Base-by-base conservation (phyloP, 23 tunicate species). In the Trididemnum nubilum region DNA sequence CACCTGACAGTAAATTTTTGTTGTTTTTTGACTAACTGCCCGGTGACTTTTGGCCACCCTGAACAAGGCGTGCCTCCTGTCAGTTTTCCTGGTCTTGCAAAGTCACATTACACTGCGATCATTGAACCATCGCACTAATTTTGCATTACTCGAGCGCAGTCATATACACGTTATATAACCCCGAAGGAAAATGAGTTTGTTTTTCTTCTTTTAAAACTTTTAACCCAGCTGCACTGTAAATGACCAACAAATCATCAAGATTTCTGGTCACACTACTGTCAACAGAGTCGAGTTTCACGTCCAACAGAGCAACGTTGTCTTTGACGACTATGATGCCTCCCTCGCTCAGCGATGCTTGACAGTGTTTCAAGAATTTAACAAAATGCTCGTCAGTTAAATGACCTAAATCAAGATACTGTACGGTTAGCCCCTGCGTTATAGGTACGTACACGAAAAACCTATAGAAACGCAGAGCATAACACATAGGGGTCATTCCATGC, bases 221-320 rank as follows among this genome's bases (percentile, higher is more conserved):
- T 27, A 92, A 33, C 0, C 87, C 90, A 26, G 92, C 65, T 34
- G 74, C 50, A 9, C 72, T 60, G 35, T 52, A 86, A 0, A 87
- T 87, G 21, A 25, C 31, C 27, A 24, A 51, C 1, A 83, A 36
- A 19, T 83, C 81, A 26, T 83, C 85, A 23, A 31, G 33, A 28
- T 80, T 86, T 64, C 97, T 87, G 0, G 97, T 92, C 2, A 87
- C 97, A 39, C 97, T 92, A 76, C 97, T 92, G 70, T 92, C 97
- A 4, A 57, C 73, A 9, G 77, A 32, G 37, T 92, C 97, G 52
- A 79, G 69, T 63, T 92, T 92, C n/a, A 84, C 89, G n/a, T 71
- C 85, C 1, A 29, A 35, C 0, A 80, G 36, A 0, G 95, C 85
- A 4, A 81, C 79, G 74, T 94, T 94, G 73, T 94, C 99, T 63